Conservation (phyloP, 2,888 invertebrate genomes). For the Hyalella azteca region DNA sequence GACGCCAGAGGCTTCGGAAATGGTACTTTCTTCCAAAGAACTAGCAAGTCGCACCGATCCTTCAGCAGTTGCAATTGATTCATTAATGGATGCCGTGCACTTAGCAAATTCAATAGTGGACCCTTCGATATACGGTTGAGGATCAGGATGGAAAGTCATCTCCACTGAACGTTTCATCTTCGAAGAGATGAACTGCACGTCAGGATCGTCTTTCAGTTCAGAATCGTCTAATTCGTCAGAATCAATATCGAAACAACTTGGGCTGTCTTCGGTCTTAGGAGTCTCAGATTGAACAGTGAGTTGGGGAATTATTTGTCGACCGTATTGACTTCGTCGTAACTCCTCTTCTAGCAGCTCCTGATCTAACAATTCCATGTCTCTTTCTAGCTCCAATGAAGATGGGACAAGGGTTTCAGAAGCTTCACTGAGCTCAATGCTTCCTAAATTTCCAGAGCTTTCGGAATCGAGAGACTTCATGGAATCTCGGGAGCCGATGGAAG, state of each 20-base stretch:
- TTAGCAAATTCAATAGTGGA: background rate
- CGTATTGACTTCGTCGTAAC: conserved; percentile 26
- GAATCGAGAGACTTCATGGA: conserved; percentile 90
- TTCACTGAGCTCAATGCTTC: conserved; percentile 86
- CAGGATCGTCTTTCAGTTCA: conserved; percentile 59
- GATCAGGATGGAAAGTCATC: conserved; percentile 80
- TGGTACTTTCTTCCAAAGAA: conserved; percentile 56
- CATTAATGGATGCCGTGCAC: background rate
- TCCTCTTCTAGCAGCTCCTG: conserved; percentile 54
- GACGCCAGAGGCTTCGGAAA: conserved; percentile 50
- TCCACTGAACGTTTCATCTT: conserved; percentile 87
- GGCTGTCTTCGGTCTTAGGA: conserved; percentile 56
- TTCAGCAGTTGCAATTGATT: conserved; percentile 62
- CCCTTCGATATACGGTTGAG: conserved; percentile 59
- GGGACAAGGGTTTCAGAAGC: conserved; percentile 91
- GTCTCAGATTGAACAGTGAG: conserved; percentile 55
- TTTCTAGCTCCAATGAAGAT: conserved; percentile 81
- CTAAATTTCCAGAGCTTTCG: conserved; percentile 85
- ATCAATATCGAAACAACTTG: conserved; percentile 53
- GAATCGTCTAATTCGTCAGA: conserved; percentile 61
- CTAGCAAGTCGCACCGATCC: conserved; percentile 47
- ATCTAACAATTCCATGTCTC: conserved; percentile 63
- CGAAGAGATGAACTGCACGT: conserved; percentile 63
- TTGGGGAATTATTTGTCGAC: conserved; percentile 49
- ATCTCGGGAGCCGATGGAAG: conserved; percentile 85